Evolutionary conservation across 2,797 vertebrate species (phyloP), one percentile per base, ranked within the genome.

Genomic region (Sarcoramphus papa): DNA sequence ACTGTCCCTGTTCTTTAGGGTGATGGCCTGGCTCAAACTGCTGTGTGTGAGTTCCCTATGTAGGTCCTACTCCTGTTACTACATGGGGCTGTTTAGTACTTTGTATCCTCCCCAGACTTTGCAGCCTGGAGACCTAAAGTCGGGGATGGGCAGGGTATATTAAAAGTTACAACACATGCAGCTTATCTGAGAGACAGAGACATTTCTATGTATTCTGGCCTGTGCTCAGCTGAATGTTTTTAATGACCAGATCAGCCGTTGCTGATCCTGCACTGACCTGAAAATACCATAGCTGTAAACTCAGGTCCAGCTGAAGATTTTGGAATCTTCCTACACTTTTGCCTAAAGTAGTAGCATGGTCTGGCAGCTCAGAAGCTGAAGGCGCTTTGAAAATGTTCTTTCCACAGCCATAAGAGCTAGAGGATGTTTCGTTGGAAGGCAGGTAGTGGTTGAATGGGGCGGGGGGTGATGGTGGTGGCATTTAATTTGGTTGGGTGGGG

Each of bases 1-100:
- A 70, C n/a, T n/a, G 25, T 18, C 70, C 3, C 0, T 2, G 33
- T 6, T 53, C 43, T 56, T 18, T 3, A 13, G n/a, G 33, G 31
- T 9, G 12, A 3, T 8, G 40, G 41, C 68, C 76, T 41, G 30
- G 35, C 60, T 67, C 59, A 40, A 9, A 12, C 22, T 16, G 27
- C 48, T 12, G 1, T 2, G 3, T 1, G 3, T 3, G 15, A 41
- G 62, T 20, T 30, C 68, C 56, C 63, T n/a, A 33, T 6, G 19
- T n/a, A 19, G 50, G 18, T 65, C 43, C 73, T 35, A 3, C 50
- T 48, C 12, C 45, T 51, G 27, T 23, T 23, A 6, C 12, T 57
- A 45, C 47, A 1, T 4, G 43, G 17, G 28, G 56, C 45, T 53
- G 23, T 22, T 41, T 3, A 12, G 47, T 14, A 31, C 40, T 37